Evolutionary conservation across 2,888 invertebrate genomes (phyloP), one percentile per base, ranked within the genome.

Genomic region (Lingula anatina): DNA sequence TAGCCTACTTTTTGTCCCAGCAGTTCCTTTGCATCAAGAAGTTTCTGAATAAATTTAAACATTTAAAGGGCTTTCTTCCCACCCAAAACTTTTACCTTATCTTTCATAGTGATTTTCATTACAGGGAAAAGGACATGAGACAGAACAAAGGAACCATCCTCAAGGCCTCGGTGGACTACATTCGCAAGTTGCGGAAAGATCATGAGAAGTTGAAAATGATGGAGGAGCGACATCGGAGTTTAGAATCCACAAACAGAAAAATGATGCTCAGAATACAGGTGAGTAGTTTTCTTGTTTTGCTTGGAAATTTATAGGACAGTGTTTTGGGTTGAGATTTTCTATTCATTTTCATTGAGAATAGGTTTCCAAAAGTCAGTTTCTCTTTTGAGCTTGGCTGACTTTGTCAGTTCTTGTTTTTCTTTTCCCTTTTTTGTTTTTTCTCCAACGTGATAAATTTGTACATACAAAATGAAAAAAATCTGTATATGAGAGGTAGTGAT

Each of bases 141-240:
- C 70, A 79, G 59, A 81, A 80, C 68, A 80, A 80, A 55, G 97
- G 97, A 15, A 94, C 95, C 1, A 97, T 97, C 60, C 81, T 97
- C n/a, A 95, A 94, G 78, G 95, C 95, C 36, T 93, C 94, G 7
- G 96, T 96, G 47, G 96, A 97, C 77, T 97, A 95, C 75, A 94
- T 97, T 65, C 88, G 90, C 75, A 86, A 89, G 55, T 78, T 97
- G 49, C 88, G 81, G 61, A 68, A 73, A 42, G 83, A 83, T 54
- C 82, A 88, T 50, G 85, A 86, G 48, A 81, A 85, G 61, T 80
- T 90, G 57, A 86, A 87, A 64, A 86, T 87, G 64, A 83, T 85
- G 62, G 90, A 91, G 69, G 83, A 84, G 53, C 82, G 87, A 56
- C 83, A 89, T 63, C 86, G 88, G 59, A 86, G 89, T 75, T 83